Evolutionary conservation across 1,140 invertebrate species (phyloP).

Genomic region (Anastrepha ludens): DNA sequence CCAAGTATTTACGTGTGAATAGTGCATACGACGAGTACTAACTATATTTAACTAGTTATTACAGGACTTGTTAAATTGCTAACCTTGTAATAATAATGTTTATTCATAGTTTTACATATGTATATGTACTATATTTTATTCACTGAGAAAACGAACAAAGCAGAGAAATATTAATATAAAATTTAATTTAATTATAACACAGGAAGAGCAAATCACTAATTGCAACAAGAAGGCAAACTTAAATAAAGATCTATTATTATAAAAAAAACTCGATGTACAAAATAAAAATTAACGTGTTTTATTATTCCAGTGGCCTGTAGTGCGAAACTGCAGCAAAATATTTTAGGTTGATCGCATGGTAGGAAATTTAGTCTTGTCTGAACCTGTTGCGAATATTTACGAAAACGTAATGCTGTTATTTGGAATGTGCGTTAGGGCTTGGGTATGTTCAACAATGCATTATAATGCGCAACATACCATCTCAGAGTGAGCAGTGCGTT

Average conservation of each 20-base stretch:
- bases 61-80: constrained; percentile 14
- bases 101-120: constrained; percentile 41
- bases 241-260: not conserved
- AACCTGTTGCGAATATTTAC: too few species aligned
- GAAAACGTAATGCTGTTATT: too few species aligned
- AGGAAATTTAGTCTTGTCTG: too few species aligned
- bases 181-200: constrained; percentile 23
- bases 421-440: too few species aligned
- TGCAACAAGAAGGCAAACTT: constrained; percentile 23
- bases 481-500: too few species aligned
- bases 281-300: not conserved
- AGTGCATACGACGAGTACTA: not conserved
- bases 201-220: constrained; percentile 35
- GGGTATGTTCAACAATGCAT: too few species aligned
- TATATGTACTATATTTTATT: constrained; percentile 21
- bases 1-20: not conserved
- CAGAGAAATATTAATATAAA: not conserved
- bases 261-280: constrained; percentile 44
- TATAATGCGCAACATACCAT: too few species aligned
- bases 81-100: constrained; percentile 45
- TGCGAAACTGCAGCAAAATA: too few species aligned
- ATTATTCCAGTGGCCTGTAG: not conserved
- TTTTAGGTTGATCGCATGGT: too few species aligned
- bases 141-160: constrained; percentile 28
- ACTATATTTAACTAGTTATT: constrained; percentile 9